Conservation (phyloP, 2,113 vertebrate genomes). For the Dicerorhinus sumatrensis region DNA sequence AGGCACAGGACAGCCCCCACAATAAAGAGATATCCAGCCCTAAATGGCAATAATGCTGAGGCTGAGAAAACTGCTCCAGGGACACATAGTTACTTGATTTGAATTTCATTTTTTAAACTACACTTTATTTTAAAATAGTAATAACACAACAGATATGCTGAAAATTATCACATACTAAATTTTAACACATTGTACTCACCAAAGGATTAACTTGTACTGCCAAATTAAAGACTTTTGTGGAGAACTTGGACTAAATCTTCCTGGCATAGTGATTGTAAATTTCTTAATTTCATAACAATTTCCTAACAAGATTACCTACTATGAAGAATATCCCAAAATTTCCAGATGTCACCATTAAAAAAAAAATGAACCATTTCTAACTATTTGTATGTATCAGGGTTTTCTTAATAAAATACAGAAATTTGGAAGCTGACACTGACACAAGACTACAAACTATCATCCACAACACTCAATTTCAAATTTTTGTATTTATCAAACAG, state of each 20-base stretch:
- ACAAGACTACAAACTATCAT: background rate
- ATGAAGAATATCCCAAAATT: background rate
- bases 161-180: background rate
- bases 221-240: constrained; percentile 4
- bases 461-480: background rate
- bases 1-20: background rate
- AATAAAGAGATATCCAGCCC: background rate
- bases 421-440: background rate
- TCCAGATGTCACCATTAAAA: background rate
- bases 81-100: background rate
- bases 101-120: constrained; percentile 40
- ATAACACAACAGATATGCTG: background rate
- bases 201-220: background rate
- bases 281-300: background rate
- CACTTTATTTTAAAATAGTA: constrained; percentile 33
- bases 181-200: background rate
- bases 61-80: background rate
- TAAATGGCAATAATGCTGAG: background rate
- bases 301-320: background rate
- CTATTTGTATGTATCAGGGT: background rate
- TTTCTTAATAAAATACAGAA: constrained; percentile 57
- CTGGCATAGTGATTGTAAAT: background rate
- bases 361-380: background rate
- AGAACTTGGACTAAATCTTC: background rate
- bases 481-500: background rate